phyloP scores from a whole-genome alignment of 2,113 vertebrate genomes.

The Xenotilapia caudafasciata region DNA sequence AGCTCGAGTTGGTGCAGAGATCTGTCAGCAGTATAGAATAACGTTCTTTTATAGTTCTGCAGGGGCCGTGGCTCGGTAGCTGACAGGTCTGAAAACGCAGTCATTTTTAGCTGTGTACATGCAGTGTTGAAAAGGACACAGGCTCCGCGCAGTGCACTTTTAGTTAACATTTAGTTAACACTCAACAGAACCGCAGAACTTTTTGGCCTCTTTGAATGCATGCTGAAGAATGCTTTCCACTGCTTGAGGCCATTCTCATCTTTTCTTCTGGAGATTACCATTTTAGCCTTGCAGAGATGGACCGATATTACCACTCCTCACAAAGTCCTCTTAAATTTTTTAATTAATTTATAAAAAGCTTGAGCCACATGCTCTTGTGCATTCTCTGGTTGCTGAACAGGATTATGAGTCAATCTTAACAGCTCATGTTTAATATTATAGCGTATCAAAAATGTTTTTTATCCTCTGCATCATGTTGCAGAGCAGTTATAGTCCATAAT shows the following conservation, averaged over 20 bases:
- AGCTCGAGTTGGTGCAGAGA: background rate
- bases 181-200: background rate
- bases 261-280: background rate
- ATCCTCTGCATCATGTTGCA: no score
- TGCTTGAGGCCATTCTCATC: background rate
- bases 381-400: rapidly evolving
- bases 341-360: background rate
- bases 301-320: background rate
- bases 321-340: background rate
- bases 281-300: background rate
- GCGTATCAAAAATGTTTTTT: no score
- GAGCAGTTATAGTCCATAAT: no score
- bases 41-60: background rate
- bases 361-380: background rate
- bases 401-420: background rate
- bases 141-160: background rate
- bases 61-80: background rate
- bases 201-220: background rate
- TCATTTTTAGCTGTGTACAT: background rate
- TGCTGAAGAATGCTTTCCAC: background rate
- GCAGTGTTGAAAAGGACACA: background rate
- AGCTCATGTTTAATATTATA: background rate
- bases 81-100: background rate
- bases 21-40: background rate
- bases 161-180: background rate